Conservation (phyloP, 1,140 invertebrate species). For the Drosophila azteca region DNA sequence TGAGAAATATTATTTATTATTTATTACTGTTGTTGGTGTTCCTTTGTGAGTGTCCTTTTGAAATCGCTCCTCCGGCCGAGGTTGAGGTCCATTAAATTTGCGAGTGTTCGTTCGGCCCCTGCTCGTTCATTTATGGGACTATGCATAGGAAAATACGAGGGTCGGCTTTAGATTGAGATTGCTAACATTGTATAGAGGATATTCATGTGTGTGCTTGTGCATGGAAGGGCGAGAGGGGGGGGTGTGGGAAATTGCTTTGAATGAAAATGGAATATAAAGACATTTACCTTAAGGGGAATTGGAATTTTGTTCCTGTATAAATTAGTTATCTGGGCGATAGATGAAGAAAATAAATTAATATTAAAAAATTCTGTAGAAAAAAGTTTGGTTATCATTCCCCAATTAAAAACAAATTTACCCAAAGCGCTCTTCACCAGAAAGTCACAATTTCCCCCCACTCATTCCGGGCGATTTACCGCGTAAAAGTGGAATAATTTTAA, state of each 20-base stretch:
- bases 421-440: slow-evolving; percentile 21
- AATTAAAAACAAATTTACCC: slow-evolving; percentile 44
- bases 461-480: slow-evolving; percentile 26
- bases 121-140: slow-evolving; percentile 59
- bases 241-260: neutral
- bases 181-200: slow-evolving; percentile 28
- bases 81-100: slow-evolving; percentile 73
- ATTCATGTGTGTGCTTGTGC: slow-evolving; percentile 20
- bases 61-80: slow-evolving; percentile 30
- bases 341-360: slow-evolving; percentile 13
- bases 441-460: slow-evolving; percentile 21
- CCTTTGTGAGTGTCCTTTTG: slow-evolving; percentile 29
- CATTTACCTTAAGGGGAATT: neutral
- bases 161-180: slow-evolving; percentile 25
- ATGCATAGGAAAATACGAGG: slow-evolving; percentile 68
- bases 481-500: slow-evolving; percentile 39
- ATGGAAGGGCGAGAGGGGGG: too few species aligned
- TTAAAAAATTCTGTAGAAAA: slow-evolving; percentile 5
- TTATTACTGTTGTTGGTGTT: slow-evolving; percentile 58
- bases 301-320: neutral
- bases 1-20: slow-evolving; percentile 83
- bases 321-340: slow-evolving; percentile 4
- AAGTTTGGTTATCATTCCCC: slow-evolving; percentile 31
- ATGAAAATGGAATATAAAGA: neutral
- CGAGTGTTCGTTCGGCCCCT: slow-evolving; percentile 30